Evolutionary conservation across 1,140 invertebrate genomes (phyloP).

Genomic region (Bemisia tabaci): DNA sequence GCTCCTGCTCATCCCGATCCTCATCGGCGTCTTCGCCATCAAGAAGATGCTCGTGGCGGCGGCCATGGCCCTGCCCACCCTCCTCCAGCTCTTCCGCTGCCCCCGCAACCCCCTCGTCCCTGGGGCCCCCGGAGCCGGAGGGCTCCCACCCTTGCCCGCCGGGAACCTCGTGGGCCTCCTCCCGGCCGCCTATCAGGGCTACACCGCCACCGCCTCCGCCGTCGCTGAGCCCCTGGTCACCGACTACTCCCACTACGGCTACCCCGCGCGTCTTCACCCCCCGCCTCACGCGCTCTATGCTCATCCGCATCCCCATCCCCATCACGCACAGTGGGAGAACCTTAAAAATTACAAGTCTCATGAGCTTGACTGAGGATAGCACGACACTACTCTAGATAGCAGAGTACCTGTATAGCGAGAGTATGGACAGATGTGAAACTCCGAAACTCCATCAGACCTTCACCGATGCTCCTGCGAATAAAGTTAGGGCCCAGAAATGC

Average conservation of each 20-base stretch:
- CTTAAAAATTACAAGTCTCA: not conserved
- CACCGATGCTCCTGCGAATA: too few species aligned
- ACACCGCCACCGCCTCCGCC: constrained; percentile 2
- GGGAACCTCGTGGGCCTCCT: constrained; percentile 7
- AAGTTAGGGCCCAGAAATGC: too few species aligned
- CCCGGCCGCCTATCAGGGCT: constrained; percentile 6
- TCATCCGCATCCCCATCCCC: not conserved
- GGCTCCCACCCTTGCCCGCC: constrained; percentile 1
- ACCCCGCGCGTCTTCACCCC: not conserved
- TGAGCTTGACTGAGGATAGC: too few species aligned
- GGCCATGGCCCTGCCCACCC: constrained; percentile 42
- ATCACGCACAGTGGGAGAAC: not conserved
- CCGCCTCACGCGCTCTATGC: not conserved
- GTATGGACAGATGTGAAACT: too few species aligned
- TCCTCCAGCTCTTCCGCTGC: constrained; percentile 37
- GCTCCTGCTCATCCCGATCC: constrained; percentile 42
- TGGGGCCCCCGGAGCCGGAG: constrained; percentile 2
- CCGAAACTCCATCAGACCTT: too few species aligned
- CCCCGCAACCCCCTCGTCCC: constrained; percentile 10
- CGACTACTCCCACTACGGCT: not conserved
- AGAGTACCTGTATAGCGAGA: too few species aligned
- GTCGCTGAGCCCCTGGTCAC: constrained; percentile 4
- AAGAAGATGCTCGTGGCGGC: constrained; percentile 50
- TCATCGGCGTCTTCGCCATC: constrained; percentile 47
- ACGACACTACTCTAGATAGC: too few species aligned